Percentiles rank a stretch among this genome's conserved stretches.
Evolutionary conservation across 53 echinoderm and acorn worm genomes (phyloP).

Genomic region (Astropecten irregularis): DNA sequence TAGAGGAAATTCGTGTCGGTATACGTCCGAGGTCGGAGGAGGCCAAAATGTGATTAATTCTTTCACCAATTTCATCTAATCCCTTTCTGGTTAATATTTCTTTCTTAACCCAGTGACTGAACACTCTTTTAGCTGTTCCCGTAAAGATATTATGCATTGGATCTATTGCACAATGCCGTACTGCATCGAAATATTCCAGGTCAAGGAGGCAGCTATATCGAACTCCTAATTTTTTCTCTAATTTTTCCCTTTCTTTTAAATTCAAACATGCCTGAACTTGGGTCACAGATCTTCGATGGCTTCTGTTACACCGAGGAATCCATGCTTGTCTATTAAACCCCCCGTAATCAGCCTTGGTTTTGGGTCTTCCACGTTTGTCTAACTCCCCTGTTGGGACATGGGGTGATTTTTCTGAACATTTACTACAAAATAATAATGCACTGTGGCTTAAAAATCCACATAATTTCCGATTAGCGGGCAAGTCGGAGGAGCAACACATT

Average conservation of each 20-base stretch:
- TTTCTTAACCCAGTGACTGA: constrained; percentile 19
- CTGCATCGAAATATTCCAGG: constrained; percentile 30
- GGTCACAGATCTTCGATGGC: background rate
- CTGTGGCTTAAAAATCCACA: constrained; percentile 53
- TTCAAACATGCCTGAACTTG: background rate
- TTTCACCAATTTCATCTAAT: constrained; percentile 4
- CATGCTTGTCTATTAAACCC: constrained; percentile 21
- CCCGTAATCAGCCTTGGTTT: constrained; percentile 43
- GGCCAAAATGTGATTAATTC: constrained; percentile 8
- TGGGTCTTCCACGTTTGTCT: constrained; percentile 4
- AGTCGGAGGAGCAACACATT: constrained; percentile 37
- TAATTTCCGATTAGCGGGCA: constrained; percentile 42
- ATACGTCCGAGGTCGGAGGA: constrained; percentile 13
- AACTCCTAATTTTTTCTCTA: constrained; percentile 21
- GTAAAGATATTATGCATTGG: constrained; percentile 53
- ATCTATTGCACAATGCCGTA: constrained; percentile 36
- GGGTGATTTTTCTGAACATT: constrained; percentile 29
- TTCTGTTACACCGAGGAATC: background rate
- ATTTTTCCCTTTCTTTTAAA: background rate
- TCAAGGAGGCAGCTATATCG: constrained; percentile 21
- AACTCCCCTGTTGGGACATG: constrained; percentile 2
- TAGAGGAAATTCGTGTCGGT: constrained; percentile 23
- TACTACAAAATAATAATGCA: constrained; percentile 17
- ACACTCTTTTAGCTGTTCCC: constrained; percentile 34
- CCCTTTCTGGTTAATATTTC: constrained; percentile 7